Evolutionary conservation across 2,797 vertebrate species (phyloP).

Genomic region (Pseudocheirus occidentalis): DNA sequence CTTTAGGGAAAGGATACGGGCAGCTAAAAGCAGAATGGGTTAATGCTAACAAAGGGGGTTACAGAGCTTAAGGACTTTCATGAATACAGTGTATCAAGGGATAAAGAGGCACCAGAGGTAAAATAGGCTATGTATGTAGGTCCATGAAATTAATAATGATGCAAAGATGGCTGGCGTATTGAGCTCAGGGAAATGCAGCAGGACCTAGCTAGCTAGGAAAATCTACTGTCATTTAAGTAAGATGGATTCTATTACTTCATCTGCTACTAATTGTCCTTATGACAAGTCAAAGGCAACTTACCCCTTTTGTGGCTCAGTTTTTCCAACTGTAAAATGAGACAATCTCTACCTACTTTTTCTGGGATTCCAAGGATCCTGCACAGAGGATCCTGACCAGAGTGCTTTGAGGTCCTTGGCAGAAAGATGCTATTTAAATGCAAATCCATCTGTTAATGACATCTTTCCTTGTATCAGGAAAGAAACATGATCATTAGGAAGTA

Average conservation of each 20-base stretch:
- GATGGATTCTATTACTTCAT: slow-evolving; percentile 16
- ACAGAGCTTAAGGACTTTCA: not conserved
- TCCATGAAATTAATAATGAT: slow-evolving; percentile 48
- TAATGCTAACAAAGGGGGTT: slow-evolving; percentile 5
- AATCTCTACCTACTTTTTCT: slow-evolving; percentile 26
- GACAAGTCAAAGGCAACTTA: not conserved
- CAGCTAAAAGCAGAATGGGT: not conserved
- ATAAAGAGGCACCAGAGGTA: slow-evolving; percentile 4
- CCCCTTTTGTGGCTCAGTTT: slow-evolving; percentile 14
- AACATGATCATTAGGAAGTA: slow-evolving; percentile 25
- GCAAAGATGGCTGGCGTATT: slow-evolving; percentile 1
- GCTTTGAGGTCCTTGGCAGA: slow-evolving; percentile 33
- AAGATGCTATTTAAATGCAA: slow-evolving; percentile 16
- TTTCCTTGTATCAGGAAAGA: slow-evolving; percentile 51
- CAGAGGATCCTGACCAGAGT: not conserved
- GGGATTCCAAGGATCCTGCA: slow-evolving; percentile 9
- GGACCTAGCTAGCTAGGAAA: slow-evolving; percentile 13
- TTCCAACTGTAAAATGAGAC: slow-evolving; percentile 4
- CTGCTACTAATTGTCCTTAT: slow-evolving; percentile 18
- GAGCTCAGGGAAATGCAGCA: slow-evolving; percentile 22
- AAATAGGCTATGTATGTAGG: slow-evolving; percentile 20
- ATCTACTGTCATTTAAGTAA: not conserved
- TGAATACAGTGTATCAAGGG: not conserved
- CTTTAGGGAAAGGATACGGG: slow-evolving; percentile 16
- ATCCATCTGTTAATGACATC: not conserved